Conservation (phyloP, 2,797 vertebrate genomes). For the Tapirus indicus region DNA sequence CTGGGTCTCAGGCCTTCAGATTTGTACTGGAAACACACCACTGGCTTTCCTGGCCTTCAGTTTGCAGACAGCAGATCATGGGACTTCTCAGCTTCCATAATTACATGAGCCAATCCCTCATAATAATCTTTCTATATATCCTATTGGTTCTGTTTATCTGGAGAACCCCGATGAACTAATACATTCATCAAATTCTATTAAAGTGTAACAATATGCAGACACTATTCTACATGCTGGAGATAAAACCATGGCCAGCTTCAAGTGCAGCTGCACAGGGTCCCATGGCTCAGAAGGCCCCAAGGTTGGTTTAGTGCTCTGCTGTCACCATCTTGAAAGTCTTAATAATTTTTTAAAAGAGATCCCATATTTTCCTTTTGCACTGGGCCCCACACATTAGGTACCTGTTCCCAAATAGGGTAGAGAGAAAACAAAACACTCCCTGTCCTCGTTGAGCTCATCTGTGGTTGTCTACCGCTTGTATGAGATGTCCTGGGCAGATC, state of each 20-base stretch:
- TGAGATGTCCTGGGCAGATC: background rate
- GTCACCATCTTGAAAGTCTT: background rate
- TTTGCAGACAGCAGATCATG: background rate
- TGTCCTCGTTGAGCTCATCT: background rate
- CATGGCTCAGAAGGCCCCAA: background rate
- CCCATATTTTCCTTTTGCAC: background rate
- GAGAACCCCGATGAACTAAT: background rate
- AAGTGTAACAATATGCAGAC: background rate
- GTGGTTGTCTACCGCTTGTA: background rate
- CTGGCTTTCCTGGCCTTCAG: background rate
- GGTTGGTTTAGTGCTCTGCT: background rate
- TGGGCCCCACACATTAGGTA: background rate
- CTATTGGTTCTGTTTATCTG: background rate
- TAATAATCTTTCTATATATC: background rate
- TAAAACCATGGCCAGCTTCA: background rate
- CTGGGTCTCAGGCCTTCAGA: background rate
- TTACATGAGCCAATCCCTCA: background rate
- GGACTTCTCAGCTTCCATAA: background rate
- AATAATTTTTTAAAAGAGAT: background rate
- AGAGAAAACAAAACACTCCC: background rate
- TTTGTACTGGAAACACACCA: background rate
- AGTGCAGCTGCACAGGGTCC: background rate
- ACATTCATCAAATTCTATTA: background rate
- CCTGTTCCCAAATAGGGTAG: background rate
- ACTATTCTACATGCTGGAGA: background rate